Evolutionary conservation across 2,797 vertebrate genomes (phyloP), one percentile per base, ranked within the genome.

Genomic region (Propithecus deckenii): DNA sequence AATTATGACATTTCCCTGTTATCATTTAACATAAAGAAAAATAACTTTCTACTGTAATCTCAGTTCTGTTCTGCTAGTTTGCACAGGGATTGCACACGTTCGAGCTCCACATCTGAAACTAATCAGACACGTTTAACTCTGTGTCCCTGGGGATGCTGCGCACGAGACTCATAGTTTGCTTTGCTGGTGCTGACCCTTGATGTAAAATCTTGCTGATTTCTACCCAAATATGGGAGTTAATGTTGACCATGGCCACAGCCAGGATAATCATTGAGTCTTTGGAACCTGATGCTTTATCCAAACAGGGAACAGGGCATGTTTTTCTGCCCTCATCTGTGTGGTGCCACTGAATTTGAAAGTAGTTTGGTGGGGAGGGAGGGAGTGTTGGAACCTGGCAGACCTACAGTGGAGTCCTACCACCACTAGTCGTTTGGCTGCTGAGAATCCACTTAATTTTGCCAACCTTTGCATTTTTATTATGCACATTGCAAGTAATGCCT

Each of bases 81-180:
- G 20, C 79, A 3, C 0, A 5, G 7, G 12, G 7, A 0, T 43
- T 12, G 2, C 32, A 9, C 43, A 46, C 9, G 4, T 55, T 46
- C 8, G 4, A 41, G 20, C 41, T n/a, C 67, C 23, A 0, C 22
- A 15, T 59, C 67, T 67, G 41, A 71, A 41, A 63, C 35, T 48
- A 46, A 74, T 78, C 63, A 74, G 35, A 52, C 71, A 1, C 7
- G 4, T 15, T 35, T 41, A 59, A 48, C 38, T 43, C 12, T 1
- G 18, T 2, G 20, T n/a, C n/a, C 50, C 10, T 22, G 7, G 2
- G 14, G 6, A 30, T 18, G 7, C 38, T 7, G 5, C 11, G 0
- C 14, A 12, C 4, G 1, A 41, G 18, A 43, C 22, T 63, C 35
- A 10, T 2, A 13, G 4, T 46, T 50, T 38, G 9, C 18, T 63